Base-by-base conservation (phyloP, 64 coral and sea anemone species). In the Astreopora myriophthalma region DNA sequence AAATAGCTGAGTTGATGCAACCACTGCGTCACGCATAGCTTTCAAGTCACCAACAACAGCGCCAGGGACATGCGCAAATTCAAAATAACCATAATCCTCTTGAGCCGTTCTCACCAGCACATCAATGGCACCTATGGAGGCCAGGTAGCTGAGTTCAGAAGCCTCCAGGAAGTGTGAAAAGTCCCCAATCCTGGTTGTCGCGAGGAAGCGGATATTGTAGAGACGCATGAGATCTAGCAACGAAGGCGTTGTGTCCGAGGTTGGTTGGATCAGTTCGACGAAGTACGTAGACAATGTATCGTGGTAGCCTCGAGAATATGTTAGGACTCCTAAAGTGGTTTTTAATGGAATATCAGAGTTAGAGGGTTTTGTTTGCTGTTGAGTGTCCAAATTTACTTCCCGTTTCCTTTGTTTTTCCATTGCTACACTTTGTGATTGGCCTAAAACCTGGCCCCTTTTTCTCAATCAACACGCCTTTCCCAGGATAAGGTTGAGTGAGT, bases 241-340 rank as follows among this genome's bases (percentile, higher is more conserved):
- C 66, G 29, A 83, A 33, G 94, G 85, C 13, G 57, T 81, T n/a
- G 69, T 44, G 22, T 80, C 73, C 0, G 69, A 74, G 79, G 67
- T 75, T 42, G 74, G 52, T 13, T 80, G 76, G 17, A 96, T 40
- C 17, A 48, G 75, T 69, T 96, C 94, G 12, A 96, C 42, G 48
- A 86, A 96, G 39, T 89, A 96, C 9, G 89, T 64, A 29, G 94
- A 93, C 86, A 96, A 35, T 44, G 67, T 93, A 49, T 96, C 94
- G 38, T 96, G 94, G 63, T 89, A 96, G 30, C 90, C 94, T 62
- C 94, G 22, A 12, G 94, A 96, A 65, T 96, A 96, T 0, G 94
- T 89, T 1, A 87, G 31, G 44, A 96, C 20, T 13, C 94, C 94
- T 96, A 26, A 2, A 70, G 9, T 32, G 25, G 28, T 16, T 72